Conservation (phyloP, 2,888 invertebrate species). For the Clepsis dumicolana region DNA sequence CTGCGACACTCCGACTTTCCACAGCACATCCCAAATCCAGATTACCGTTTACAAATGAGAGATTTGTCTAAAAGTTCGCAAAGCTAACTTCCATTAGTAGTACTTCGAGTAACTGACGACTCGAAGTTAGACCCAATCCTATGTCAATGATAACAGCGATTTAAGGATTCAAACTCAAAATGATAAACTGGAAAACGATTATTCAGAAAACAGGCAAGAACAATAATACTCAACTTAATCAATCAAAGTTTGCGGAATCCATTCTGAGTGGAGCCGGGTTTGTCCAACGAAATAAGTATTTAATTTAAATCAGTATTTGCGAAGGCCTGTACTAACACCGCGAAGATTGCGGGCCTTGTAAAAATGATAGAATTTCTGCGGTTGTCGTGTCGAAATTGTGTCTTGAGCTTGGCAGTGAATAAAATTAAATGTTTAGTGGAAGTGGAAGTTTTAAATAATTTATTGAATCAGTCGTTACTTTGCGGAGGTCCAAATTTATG, state of each 20-base stretch:
- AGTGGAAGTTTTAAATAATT: too few relatives aligned
- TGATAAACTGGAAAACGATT: conserved; percentile 38
- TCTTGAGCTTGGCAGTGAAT: not conserved
- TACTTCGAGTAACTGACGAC: not conserved
- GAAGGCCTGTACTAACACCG: conserved; percentile 29
- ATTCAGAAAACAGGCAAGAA: conserved; percentile 46
- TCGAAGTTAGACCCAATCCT: conserved; percentile 3
- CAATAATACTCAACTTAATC: conserved; percentile 64
- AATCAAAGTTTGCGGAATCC: conserved; percentile 61
- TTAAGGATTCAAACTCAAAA: conserved; percentile 23
- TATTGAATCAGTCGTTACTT: too few relatives aligned
- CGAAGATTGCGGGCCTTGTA: not conserved
- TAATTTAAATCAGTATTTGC: conserved; percentile 50
- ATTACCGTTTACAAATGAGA: conserved; percentile 1
- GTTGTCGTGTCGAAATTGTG: not conserved
- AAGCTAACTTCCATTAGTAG: not conserved
- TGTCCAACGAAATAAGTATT: conserved; percentile 56
- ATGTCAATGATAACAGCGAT: conserved; percentile 18
- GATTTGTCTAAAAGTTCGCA: not conserved
- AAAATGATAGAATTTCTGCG: conserved; percentile 2
- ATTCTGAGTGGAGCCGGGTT: conserved; percentile 47
- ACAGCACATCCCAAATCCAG: not conserved
- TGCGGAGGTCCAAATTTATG: too few relatives aligned
- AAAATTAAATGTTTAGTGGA: not conserved
- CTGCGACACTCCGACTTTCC: not conserved